These are phyloP conservation scores for Pogonomyrmex californicus DNA, from an alignment of 1,140 invertebrate species.

Conservation along the genomic window DNA sequence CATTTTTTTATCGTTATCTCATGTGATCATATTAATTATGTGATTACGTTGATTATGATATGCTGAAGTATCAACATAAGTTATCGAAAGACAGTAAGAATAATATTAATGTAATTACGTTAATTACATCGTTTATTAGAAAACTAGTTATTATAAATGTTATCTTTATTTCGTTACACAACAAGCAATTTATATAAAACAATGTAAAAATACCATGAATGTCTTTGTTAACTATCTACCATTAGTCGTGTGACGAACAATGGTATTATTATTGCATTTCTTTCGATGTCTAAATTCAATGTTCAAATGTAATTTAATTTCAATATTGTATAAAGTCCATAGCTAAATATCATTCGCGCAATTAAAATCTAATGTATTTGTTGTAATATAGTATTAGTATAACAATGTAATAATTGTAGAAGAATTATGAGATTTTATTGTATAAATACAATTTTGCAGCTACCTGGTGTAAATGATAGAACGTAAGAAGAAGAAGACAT, in stretches of 20 bases:
- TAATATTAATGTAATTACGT: constrained; percentile 19
- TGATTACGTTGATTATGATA: not conserved
- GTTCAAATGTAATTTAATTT: too few species aligned
- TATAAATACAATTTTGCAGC: not conserved
- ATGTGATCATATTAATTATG: constrained; percentile 24
- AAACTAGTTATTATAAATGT: constrained; percentile 54
- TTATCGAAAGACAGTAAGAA: not conserved
- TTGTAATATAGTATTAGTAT: not conserved
- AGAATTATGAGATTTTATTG: not conserved
- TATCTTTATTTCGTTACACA: constrained; percentile 39
- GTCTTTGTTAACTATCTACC: not conserved
- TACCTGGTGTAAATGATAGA: constrained; percentile 3
- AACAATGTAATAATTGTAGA: not conserved
- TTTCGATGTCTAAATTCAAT: too few species aligned
- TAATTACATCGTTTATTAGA: constrained; percentile 61
- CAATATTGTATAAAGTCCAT: not conserved
- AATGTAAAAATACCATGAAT: not conserved
- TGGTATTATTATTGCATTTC: too few species aligned
- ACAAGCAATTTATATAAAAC: constrained; percentile 4
- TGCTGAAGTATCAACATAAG: too few species aligned
- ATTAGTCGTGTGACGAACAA: too few species aligned
- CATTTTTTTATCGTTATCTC: constrained; percentile 52
- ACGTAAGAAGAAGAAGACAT: not conserved
- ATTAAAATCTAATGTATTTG: constrained; percentile 19
- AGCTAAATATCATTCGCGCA: not conserved